Conservation (phyloP, 2,888 invertebrate genomes). For the Automeris io region DNA sequence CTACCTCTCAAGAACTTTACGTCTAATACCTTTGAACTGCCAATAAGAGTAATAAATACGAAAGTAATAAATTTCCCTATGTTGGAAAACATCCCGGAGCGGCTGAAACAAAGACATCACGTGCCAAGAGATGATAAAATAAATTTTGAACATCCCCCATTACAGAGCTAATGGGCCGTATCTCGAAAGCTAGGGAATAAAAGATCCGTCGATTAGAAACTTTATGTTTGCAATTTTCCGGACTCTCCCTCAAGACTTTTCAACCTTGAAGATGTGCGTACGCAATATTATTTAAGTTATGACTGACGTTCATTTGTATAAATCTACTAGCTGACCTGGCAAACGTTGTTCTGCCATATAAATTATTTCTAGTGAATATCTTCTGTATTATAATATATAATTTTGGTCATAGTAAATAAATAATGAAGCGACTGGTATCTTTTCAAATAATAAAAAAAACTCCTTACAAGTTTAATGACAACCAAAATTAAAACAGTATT, state of each 20-base stretch:
- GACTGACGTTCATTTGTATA: conserved; percentile 7
- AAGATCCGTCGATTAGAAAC: conserved; percentile 76
- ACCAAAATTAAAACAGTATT: background rate
- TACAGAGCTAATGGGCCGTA: conserved; percentile 75
- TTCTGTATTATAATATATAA: too few relatives aligned
- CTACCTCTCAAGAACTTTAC: background rate
- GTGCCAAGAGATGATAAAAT: conserved; percentile 74
- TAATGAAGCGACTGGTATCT: background rate
- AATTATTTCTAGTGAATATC: too few relatives aligned
- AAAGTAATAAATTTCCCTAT: conserved; percentile 29
- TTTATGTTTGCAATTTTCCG: conserved; percentile 75
- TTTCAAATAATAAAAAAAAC: background rate
- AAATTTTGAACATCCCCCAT: conserved; percentile 72
- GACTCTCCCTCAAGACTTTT: conserved; percentile 40
- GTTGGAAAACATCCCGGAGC: conserved; percentile 25
- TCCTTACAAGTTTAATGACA: background rate
- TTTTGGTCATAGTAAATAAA: conserved; percentile 8
- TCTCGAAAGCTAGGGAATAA: conserved; percentile 71
- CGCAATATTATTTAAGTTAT: conserved; percentile 15
- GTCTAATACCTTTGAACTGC: background rate
- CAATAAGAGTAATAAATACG: conserved; percentile 1
- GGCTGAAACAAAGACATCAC: conserved; percentile 66
- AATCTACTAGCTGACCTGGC: too few relatives aligned
- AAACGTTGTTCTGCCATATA: too few relatives aligned
- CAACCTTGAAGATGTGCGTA: conserved; percentile 36